Conservation (phyloP, 2,797 vertebrate species). For the Anabas testudineus region DNA sequence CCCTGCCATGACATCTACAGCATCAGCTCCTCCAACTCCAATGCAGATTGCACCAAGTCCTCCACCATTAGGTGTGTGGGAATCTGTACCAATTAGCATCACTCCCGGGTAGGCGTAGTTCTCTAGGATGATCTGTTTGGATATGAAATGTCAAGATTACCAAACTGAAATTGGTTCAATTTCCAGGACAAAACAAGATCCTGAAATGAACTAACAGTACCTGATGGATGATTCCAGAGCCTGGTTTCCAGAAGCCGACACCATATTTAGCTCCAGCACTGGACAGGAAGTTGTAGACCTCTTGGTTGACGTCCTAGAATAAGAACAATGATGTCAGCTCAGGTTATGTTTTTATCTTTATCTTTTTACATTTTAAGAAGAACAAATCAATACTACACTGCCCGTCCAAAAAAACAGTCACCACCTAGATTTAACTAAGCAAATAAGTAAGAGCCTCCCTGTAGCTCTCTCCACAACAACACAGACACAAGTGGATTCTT, state of each 20-base stretch:
- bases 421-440: no score
- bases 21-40: slow-evolving; percentile 97
- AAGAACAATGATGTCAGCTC: neutral
- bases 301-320: slow-evolving; percentile 91
- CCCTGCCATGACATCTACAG: slow-evolving; percentile 99
- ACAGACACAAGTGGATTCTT: no score
- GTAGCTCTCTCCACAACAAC: no score
- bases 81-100: slow-evolving; percentile 97
- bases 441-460: no score
- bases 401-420: no score
- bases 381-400: neutral
- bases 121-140: slow-evolving; percentile 91
- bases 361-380: neutral
- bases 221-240: slow-evolving; percentile 98
- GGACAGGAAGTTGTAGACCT: slow-evolving; percentile 95
- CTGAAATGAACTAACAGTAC: slow-evolving; percentile 57
- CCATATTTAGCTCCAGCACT: slow-evolving; percentile 94
- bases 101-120: slow-evolving; percentile 97
- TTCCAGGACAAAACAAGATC: neutral
- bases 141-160: neutral
- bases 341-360: neutral
- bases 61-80: slow-evolving; percentile 97
- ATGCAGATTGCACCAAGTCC: slow-evolving; percentile 95
- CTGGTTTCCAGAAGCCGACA: slow-evolving; percentile 98
- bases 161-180: neutral